These are phyloP conservation scores for Sebastes hopkinsi DNA, from an alignment of 2,797 vertebrate species.

Conservation along the genomic window DNA sequence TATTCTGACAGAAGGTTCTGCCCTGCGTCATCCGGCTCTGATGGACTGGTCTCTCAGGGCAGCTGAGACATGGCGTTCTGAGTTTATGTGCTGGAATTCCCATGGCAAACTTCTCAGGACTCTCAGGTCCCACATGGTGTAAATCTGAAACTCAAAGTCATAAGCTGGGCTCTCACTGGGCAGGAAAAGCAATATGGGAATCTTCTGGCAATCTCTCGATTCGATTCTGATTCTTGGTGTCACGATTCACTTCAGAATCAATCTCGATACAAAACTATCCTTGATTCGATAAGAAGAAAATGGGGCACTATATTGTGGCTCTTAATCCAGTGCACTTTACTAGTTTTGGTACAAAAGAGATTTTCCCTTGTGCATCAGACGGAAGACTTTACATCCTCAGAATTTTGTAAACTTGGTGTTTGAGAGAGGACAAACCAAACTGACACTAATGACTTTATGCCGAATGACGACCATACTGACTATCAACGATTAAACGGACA, in stretches of 20 bases:
- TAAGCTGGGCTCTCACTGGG: not conserved
- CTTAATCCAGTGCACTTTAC: not conserved
- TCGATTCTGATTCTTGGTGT: not conserved
- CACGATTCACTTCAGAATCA: not conserved
- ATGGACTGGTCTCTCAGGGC: constrained; percentile 14
- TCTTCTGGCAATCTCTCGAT: not conserved
- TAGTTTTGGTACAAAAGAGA: not conserved
- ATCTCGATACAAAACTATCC: not conserved
- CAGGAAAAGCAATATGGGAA: not conserved
- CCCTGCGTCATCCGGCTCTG: not conserved
- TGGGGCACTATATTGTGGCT: not conserved
- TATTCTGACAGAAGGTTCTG: not conserved
- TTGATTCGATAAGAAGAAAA: not conserved
- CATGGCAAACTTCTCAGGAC: constrained; percentile 23
- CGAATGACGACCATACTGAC: not conserved
- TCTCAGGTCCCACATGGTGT: constrained; percentile 20
- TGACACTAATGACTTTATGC: not conserved
- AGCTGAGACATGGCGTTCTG: not conserved
- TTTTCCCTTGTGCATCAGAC: not conserved
- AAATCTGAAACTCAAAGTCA: constrained; percentile 24
- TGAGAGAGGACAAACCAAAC: not conserved
- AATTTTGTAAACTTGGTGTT: not conserved
- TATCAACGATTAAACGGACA: not conserved
- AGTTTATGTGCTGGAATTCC: constrained; percentile 24
- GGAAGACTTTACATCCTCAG: not conserved